These are phyloP conservation scores for Balearica regulorum DNA, from an alignment of 2,797 vertebrate species.

Conservation along the genomic window DNA sequence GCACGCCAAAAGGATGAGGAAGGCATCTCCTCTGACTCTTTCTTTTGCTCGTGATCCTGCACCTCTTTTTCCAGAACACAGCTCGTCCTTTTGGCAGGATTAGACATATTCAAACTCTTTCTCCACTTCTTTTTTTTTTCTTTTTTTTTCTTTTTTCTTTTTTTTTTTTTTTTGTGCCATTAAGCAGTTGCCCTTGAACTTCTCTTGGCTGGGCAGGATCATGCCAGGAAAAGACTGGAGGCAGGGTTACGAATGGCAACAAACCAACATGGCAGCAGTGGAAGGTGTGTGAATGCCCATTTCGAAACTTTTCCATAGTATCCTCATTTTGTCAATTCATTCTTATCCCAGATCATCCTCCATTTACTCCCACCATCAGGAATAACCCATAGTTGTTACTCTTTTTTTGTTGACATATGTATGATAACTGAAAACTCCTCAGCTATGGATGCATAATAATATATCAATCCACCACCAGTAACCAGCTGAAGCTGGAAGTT, in stretches of 20 bases:
- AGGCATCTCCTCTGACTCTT: background rate
- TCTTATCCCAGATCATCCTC: background rate
- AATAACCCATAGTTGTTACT: background rate
- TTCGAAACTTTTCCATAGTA: background rate
- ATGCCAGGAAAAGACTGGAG: background rate
- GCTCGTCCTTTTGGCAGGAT: background rate
- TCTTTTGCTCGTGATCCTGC: background rate
- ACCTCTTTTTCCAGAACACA: background rate
- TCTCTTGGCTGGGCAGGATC: background rate
- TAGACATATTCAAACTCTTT: background rate
- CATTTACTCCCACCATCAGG: accelerated
- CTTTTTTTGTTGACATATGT: background rate
- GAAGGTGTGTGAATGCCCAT: background rate
- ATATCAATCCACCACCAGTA: background rate
- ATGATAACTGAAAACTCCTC: background rate
- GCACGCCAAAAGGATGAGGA: background rate
- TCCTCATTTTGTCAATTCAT: background rate
- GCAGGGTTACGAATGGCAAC: background rate
- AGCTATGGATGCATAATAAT: background rate
- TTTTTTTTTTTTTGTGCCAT: background rate
- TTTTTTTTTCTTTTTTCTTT: background rate
- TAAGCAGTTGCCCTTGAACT: background rate
- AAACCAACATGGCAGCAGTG: background rate
- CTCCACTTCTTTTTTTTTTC: background rate
- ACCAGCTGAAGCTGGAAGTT: background rate